These are phyloP conservation scores for Junonia oenone DNA, from an alignment of 2,888 invertebrate species.

Conservation along the genomic window DNA sequence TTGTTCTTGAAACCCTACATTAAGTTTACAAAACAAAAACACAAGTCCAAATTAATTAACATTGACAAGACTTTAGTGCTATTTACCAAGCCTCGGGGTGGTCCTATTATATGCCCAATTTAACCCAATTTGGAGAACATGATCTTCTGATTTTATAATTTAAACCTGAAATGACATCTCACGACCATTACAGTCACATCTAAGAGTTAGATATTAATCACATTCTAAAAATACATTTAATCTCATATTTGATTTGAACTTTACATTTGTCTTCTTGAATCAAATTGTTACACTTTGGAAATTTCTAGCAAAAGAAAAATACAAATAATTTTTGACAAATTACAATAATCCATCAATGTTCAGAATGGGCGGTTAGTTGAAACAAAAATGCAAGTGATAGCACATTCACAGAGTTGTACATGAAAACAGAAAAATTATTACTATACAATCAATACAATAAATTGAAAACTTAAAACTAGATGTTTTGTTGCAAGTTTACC, in stretches of 20 bases:
- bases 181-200: constrained; percentile 46
- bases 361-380: constrained; percentile 1
- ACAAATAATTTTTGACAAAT: neutral
- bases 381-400: constrained; percentile 1
- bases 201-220: constrained; percentile 43
- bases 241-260: constrained; percentile 7
- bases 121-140: constrained; percentile 60
- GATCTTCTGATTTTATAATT: constrained; percentile 51
- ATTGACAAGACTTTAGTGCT: constrained; percentile 29
- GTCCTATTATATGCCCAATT: constrained; percentile 64
- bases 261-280: neutral
- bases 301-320: neutral
- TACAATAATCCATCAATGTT: neutral
- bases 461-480: constrained; percentile 36
- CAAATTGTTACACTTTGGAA: constrained; percentile 25
- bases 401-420: constrained; percentile 21
- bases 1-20: constrained; percentile 19
- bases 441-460: constrained; percentile 30
- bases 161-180: constrained; percentile 64
- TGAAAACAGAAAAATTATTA: constrained; percentile 25
- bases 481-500: constrained; percentile 65
- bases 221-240: constrained; percentile 32
- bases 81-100: constrained; percentile 56
- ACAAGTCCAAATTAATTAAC: constrained; percentile 10
- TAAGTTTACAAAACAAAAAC: constrained; percentile 7